These are phyloP conservation scores for Pycnonotus jocosus DNA, from an alignment of 2,113 vertebrate genomes.

Conservation along the genomic window DNA sequence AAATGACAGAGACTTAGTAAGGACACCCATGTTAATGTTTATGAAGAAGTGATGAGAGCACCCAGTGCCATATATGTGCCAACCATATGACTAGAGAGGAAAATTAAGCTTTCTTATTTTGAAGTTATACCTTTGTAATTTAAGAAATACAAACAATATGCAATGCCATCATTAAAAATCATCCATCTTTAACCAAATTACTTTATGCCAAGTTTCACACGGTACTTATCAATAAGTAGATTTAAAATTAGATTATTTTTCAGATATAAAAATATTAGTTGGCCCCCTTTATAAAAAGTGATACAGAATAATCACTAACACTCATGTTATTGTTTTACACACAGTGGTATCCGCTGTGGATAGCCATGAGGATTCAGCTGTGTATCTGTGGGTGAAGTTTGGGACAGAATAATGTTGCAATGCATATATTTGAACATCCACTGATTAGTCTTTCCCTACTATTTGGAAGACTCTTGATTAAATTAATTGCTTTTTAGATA, in stretches of 20 bases:
- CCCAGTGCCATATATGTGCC: neutral
- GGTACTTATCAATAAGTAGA: neutral
- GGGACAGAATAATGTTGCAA: neutral
- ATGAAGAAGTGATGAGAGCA: accelerated
- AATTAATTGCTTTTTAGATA: neutral
- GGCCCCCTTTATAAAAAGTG: neutral
- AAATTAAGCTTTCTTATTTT: neutral
- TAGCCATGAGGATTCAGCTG: neutral
- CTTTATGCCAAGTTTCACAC: neutral
- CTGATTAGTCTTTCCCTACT: neutral
- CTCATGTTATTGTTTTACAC: neutral
- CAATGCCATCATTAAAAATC: neutral
- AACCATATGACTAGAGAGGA: neutral
- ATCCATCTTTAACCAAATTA: neutral
- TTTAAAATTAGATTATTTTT: neutral
- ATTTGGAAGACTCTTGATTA: neutral
- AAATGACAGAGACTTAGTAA: neutral
- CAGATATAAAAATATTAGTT: neutral
- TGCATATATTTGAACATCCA: neutral
- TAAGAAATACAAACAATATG: neutral
- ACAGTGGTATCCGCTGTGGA: neutral
- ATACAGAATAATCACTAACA: neutral
- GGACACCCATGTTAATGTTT: neutral
- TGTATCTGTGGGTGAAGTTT: neutral
- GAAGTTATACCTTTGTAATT: neutral